These are phyloP conservation scores for Ricordea florida DNA, from an alignment of 92 coral and sea anemone species.

Conservation along the genomic window DNA sequence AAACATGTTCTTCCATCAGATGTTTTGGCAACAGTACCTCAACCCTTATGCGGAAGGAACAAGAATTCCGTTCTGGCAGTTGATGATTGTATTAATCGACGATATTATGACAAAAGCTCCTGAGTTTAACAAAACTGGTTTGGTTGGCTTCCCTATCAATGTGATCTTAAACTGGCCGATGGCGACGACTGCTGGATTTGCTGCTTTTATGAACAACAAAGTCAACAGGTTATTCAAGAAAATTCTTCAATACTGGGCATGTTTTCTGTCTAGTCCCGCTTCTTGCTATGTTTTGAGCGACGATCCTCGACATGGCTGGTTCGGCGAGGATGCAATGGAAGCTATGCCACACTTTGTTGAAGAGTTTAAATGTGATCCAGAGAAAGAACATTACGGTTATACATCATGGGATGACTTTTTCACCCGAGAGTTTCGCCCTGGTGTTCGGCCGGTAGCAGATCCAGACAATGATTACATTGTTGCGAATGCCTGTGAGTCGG, in stretches of 20 bases:
- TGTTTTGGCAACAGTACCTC: constrained; percentile 66
- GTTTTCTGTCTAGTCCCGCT: constrained; percentile 30
- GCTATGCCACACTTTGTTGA: constrained; percentile 61
- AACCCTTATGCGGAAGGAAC: constrained; percentile 28
- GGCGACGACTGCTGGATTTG: constrained; percentile 70
- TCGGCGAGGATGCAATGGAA: constrained; percentile 52
- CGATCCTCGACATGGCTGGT: constrained; percentile 51
- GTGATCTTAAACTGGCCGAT: constrained; percentile 60
- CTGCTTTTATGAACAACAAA: constrained; percentile 66
- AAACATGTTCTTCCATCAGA: constrained; percentile 72
- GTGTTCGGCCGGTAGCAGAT: constrained; percentile 55
- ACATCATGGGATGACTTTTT: constrained; percentile 73
- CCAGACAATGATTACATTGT: constrained; percentile 54
- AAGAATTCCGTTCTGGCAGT: constrained; percentile 49
- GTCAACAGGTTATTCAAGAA: constrained; percentile 51
- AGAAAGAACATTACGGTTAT: constrained; percentile 30
- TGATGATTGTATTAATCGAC: constrained; percentile 54
- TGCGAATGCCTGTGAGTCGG: constrained; percentile 72
- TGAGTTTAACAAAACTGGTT: constrained; percentile 52
- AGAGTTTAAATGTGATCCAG: constrained; percentile 54
- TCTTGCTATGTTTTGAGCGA: constrained; percentile 43
- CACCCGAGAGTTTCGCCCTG: constrained; percentile 53
- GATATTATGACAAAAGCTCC: constrained; percentile 52
- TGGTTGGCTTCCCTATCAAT: constrained; percentile 33
- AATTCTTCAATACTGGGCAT: constrained; percentile 62